Conservation (phyloP, 1,140 invertebrate species). For the Bombus fervidus region DNA sequence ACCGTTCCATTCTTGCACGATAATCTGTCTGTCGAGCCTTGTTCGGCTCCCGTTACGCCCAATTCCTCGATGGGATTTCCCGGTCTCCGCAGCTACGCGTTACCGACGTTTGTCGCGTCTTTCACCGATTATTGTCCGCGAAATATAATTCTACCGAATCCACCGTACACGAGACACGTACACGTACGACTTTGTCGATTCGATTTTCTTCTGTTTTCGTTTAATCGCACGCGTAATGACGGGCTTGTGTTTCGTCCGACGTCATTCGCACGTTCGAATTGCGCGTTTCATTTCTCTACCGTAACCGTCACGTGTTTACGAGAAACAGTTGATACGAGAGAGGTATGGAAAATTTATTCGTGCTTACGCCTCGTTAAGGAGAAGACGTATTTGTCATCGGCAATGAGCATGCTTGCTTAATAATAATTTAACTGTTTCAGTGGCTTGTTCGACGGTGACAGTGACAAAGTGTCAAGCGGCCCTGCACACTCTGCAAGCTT, state of each 20-base stretch:
- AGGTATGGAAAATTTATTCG: slow-evolving; percentile 4
- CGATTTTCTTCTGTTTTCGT: background rate
- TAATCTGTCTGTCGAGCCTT: slow-evolving; percentile 33
- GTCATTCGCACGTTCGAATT: background rate
- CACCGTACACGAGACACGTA: background rate
- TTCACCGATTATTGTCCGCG: slow-evolving; percentile 10
- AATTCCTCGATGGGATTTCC: slow-evolving; percentile 29
- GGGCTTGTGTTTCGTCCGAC: background rate
- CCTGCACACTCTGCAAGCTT: slow-evolving; percentile 92
- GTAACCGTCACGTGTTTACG: slow-evolving; percentile 11
- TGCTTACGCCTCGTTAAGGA: background rate
- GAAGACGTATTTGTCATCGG: slow-evolving; percentile 41
- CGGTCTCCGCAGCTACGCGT: background rate
- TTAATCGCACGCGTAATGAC: background rate
- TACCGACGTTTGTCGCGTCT: no score
- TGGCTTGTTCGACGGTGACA: slow-evolving; percentile 95
- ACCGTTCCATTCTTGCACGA: slow-evolving; percentile 36
- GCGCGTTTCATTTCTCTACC: background rate
- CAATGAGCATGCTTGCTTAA: slow-evolving; percentile 38
- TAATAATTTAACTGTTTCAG: slow-evolving; percentile 85
- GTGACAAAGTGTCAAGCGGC: slow-evolving; percentile 95
- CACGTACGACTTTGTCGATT: background rate
- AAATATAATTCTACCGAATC: background rate
- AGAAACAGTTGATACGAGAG: background rate
- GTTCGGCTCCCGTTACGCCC: background rate